phyloP scores from a whole-genome alignment of 2,113 vertebrate species.

The Nanorana parkeri region DNA sequence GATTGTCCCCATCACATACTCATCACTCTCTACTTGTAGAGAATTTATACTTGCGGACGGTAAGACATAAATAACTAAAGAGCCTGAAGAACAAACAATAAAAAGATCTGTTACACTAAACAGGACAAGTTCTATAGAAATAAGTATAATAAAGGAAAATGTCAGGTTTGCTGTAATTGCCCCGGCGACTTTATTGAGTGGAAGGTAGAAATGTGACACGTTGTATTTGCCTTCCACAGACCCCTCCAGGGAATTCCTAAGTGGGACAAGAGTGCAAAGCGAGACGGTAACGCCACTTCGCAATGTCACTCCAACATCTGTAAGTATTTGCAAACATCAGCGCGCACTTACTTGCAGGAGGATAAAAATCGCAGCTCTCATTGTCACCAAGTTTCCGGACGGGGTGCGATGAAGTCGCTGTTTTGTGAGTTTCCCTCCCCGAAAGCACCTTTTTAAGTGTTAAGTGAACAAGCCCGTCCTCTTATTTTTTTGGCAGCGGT shows the following conservation, averaged over 20 bases:
- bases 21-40: too few relatives aligned
- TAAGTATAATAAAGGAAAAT: too few relatives aligned
- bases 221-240: too few relatives aligned
- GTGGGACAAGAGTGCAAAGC: not conserved
- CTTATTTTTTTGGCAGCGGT: not conserved
- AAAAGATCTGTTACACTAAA: too few relatives aligned
- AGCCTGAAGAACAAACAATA: too few relatives aligned
- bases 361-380: constrained; percentile 42
- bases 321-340: constrained; percentile 8
- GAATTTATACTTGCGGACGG: too few relatives aligned
- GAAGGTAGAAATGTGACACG: too few relatives aligned
- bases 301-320: not conserved
- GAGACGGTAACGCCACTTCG: not conserved
- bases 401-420: not conserved
- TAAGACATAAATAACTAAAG: too few relatives aligned
- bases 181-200: too few relatives aligned
- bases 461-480: not conserved
- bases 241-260: not conserved
- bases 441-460: not conserved
- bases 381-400: not conserved
- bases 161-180: too few relatives aligned
- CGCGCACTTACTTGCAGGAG: constrained; percentile 48
- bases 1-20: too few relatives aligned
- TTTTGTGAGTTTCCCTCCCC: not conserved
- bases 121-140: too few relatives aligned